Evolutionary conservation across 2,797 vertebrate genomes (phyloP), one percentile per base, ranked within the genome.

Genomic region (Phrynocephalus vlangalii): DNA sequence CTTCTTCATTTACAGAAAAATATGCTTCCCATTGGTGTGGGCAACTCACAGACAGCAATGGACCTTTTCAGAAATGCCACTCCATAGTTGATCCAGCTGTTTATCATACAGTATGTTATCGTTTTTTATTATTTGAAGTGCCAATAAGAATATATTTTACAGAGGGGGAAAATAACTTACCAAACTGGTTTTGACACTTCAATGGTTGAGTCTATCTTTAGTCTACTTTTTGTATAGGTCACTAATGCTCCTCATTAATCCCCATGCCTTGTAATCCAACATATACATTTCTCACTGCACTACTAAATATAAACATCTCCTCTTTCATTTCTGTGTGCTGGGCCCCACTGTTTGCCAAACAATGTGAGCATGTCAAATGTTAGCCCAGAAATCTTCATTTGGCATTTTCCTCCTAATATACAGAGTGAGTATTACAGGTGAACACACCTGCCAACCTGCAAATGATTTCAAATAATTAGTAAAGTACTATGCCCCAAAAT

Each of bases 21-120:
- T 98, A 97, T 1, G 98, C 98, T n/a, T 93, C 96, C 86, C 95
- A 96, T 82, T 98, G 98, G 98, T 99, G 98, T 78, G 97, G 97
- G 15, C 94, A 95, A 89, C 96, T 99, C 81, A 95, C 93, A 0
- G 95, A 98, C 18, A 82, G 96, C 11, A 80, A 6, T 0, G 97
- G 98, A 44, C 95, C 96, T 82, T 99, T 99, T 63, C 93, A 97
- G 85, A 73, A 89, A 18, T 99, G 98, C 88, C 98, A 98, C 28
- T 83, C 95, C 10, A 91, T 95, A 5, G 97, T 98, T 90, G 96
- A 94, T 91, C 98, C 98, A 0, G 91, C 92, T 71, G 33, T 94
- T 78, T 98, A 98, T 92, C 89, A 96, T 87, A 95, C 97, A 95
- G 98, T 98, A 96, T 5, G 66, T 68, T 76, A 6, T 6, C 33